These are phyloP conservation scores for Antheraea pernyi DNA, from an alignment of 1,140 invertebrate species.

Conservation along the genomic window DNA sequence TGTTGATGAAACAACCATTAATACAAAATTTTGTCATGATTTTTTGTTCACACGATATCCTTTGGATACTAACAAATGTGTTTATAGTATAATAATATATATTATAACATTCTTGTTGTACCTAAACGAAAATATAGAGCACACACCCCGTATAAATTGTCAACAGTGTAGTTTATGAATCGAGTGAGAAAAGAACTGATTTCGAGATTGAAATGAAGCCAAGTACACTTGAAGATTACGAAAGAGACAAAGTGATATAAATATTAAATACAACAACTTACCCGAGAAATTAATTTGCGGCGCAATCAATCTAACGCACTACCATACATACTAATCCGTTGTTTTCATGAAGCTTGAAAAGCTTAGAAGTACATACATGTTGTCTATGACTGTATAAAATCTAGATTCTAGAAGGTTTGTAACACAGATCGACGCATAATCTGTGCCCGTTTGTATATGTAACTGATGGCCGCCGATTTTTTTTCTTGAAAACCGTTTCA, in stretches of 20 bases:
- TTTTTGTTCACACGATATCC: neutral
- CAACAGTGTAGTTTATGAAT: slow-evolving; percentile 12
- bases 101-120: slow-evolving; percentile 14
- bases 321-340: slow-evolving; percentile 79
- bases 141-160: slow-evolving; percentile 41
- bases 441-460: no score
- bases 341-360: slow-evolving; percentile 79
- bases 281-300: slow-evolving; percentile 75
- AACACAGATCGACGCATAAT: no score
- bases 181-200: neutral
- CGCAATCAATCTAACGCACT: slow-evolving; percentile 78
- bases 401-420: no score
- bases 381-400: slow-evolving; percentile 45
- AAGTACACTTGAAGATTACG: neutral
- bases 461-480: no score
- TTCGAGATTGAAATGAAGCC: neutral
- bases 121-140: slow-evolving; percentile 37
- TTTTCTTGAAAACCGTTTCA: no score
- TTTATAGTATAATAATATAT: neutral
- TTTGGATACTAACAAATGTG: neutral
- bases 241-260: neutral
- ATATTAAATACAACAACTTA: slow-evolving; percentile 44
- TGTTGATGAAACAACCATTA: neutral
- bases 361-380: slow-evolving; percentile 49
- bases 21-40: neutral